phyloP scores from a whole-genome alignment of 2,113 vertebrate species.

The Clarias batrachus region DNA sequence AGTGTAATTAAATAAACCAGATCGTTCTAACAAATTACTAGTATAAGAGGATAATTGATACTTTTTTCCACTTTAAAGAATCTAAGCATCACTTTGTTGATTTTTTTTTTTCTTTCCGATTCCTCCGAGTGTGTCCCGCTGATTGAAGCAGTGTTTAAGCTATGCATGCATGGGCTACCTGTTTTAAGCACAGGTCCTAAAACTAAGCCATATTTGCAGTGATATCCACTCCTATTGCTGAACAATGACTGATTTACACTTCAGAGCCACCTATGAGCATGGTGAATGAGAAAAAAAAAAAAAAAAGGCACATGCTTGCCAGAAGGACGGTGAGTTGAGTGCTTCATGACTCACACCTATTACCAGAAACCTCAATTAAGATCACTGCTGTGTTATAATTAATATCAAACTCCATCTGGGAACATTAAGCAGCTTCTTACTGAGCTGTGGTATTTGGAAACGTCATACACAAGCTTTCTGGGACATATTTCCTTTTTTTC shows the following conservation, averaged over 20 bases:
- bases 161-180: neutral
- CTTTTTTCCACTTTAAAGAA: neutral
- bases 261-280: neutral
- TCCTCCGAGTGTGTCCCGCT: neutral
- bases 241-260: neutral
- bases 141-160: neutral
- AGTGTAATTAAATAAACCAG: neutral
- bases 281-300: neutral
- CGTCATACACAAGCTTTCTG: conserved; percentile 38
- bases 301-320: conserved; percentile 10
- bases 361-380: conserved; percentile 58
- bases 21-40: neutral
- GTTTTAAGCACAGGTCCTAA: neutral
- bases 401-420: conserved; percentile 41
- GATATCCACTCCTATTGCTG: neutral
- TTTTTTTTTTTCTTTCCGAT: neutral
- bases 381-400: conserved; percentile 55
- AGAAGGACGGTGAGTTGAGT: conserved; percentile 31
- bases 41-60: neutral
- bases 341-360: conserved; percentile 59
- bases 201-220: neutral
- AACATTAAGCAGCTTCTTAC: conserved; percentile 38
- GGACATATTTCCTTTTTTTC: neutral
- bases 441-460: conserved; percentile 46
- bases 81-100: neutral